A percentile compares a stretch with the other conserved stretches of the same genome.
Conservation (phyloP, 2,797 vertebrate species). For the Capromys pilorides region DNA sequence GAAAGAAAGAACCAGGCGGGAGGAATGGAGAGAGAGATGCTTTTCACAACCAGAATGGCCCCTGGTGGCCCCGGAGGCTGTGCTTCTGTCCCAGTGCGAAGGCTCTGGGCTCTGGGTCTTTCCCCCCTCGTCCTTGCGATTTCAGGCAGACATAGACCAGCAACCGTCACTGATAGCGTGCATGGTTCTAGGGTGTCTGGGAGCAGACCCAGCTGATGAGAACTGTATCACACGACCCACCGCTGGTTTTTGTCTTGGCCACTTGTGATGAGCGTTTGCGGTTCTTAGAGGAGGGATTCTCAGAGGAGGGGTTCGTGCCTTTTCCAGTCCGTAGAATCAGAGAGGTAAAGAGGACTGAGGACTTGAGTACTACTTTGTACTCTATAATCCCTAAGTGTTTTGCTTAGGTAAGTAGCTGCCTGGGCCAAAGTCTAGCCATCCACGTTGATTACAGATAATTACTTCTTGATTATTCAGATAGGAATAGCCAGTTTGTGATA, state of each 20-base stretch:
- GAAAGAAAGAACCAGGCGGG: not conserved
- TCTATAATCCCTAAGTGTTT: not conserved
- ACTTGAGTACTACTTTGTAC: not conserved
- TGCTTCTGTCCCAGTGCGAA: not conserved
- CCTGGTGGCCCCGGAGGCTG: not conserved
- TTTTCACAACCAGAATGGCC: not conserved
- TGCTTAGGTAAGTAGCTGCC: not conserved
- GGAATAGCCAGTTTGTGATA: not conserved
- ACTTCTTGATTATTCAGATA: not conserved
- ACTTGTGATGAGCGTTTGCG: not conserved
- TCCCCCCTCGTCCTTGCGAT: not conserved
- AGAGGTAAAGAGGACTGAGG: not conserved
- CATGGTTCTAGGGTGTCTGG: not conserved
- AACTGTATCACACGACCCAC: not conserved
- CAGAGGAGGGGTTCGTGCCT: not conserved
- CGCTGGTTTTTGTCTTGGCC: not conserved
- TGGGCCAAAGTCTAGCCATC: slow-evolving; percentile 10
- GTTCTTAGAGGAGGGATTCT: not conserved
- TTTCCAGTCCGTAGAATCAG: not conserved
- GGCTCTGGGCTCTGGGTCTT: not conserved
- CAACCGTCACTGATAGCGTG: accelerated
- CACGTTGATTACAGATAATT: not conserved
- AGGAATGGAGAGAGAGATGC: not conserved
- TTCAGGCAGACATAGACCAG: not conserved
- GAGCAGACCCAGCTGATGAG: not conserved